These are phyloP conservation scores for Brachionus plicatilis DNA, from an alignment of 1,140 invertebrate species.

Conservation along the genomic window DNA sequence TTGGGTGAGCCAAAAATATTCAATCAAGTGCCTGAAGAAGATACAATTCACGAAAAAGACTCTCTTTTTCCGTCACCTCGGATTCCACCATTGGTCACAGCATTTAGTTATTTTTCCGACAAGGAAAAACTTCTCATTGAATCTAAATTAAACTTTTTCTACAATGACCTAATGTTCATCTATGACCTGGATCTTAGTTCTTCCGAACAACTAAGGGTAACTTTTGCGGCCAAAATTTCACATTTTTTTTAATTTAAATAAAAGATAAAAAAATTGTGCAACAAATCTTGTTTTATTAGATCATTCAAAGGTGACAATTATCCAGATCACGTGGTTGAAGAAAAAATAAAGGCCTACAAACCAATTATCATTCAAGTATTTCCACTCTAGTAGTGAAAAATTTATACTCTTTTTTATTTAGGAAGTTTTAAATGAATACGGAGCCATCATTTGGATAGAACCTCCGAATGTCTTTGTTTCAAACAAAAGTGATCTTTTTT, in stretches of 20 bases:
- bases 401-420: neutral
- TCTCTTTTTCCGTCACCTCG: neutral
- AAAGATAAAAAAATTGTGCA: constrained; percentile 21
- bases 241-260: neutral
- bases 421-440: constrained; percentile 24
- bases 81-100: constrained; percentile 22
- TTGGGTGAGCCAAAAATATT: constrained; percentile 9
- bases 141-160: constrained; percentile 19
- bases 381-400: neutral
- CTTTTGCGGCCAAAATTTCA: neutral
- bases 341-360: constrained; percentile 5
- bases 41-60: neutral
- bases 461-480: constrained; percentile 17
- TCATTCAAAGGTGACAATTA: constrained; percentile 31
- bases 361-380: constrained; percentile 37
- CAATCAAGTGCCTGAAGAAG: neutral
- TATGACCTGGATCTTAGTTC: constrained; percentile 21
- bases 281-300: neutral
- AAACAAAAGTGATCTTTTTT: neutral
- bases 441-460: constrained; percentile 34
- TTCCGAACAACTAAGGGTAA: neutral
- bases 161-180: neutral
- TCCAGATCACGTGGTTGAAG: neutral
- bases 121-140: neutral
- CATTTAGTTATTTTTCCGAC: neutral